A percentile compares a stretch with the other conserved stretches of the same genome.
Evolutionary conservation across 1,140 invertebrate genomes (phyloP).

Genomic region (Ptiloglossa arizonensis): DNA sequence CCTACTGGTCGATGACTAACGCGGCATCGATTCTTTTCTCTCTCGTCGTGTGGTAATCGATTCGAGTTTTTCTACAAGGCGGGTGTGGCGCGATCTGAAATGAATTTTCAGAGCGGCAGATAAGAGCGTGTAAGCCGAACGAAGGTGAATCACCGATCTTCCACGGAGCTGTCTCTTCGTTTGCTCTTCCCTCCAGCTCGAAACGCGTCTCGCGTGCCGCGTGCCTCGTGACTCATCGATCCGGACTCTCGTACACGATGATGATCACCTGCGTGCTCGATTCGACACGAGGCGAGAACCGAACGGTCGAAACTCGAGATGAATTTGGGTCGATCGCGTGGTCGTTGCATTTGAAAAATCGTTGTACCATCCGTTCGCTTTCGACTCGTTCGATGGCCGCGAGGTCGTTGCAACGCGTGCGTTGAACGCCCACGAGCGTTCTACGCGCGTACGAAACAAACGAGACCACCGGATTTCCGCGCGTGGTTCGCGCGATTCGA

Average conservation of each 20-base stretch:
- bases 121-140: background rate
- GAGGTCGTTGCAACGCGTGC: too few relatives aligned
- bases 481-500: too few relatives aligned
- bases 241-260: background rate
- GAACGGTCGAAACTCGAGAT: background rate
- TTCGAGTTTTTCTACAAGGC: too few relatives aligned
- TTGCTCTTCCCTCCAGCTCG: slow-evolving; percentile 7
- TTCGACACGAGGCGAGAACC: background rate
- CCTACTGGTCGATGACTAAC: slow-evolving; percentile 14
- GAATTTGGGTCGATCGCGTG: too few relatives aligned
- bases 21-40: background rate
- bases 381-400: too few relatives aligned
- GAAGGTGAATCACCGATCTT: slow-evolving; percentile 48
- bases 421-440: too few relatives aligned
- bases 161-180: background rate
- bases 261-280: slow-evolving; percentile 27
- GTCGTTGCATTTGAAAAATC: too few relatives aligned
- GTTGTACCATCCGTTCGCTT: too few relatives aligned
- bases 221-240: slow-evolving; percentile 46
- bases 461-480: too few relatives aligned
- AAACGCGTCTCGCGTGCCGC: slow-evolving; percentile 24
- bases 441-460: too few relatives aligned
- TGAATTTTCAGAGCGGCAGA: slow-evolving; percentile 39
- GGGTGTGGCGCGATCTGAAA: slow-evolving; percentile 3
- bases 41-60: too few relatives aligned